Conservation (phyloP, 2,888 invertebrate species). For the Cataglyphis rosenhaueri region DNA sequence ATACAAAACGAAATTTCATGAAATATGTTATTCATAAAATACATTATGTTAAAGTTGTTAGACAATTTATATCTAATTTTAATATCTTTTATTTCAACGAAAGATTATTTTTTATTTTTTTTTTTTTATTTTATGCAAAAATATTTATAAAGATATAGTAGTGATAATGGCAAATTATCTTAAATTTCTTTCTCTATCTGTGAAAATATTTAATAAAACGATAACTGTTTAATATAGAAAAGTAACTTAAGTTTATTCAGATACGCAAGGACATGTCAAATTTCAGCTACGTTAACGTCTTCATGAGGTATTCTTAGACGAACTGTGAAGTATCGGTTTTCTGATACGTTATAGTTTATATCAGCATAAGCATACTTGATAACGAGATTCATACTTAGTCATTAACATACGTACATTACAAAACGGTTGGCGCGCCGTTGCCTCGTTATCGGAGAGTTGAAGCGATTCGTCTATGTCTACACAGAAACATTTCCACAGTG, state of each 20-base stretch:
- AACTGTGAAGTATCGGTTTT: conserved; percentile 27
- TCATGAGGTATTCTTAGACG: conserved; percentile 54
- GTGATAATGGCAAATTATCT: neutral
- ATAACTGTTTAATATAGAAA: neutral
- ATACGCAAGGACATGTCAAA: conserved; percentile 39
- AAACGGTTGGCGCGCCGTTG: conserved; percentile 40
- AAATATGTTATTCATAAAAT: neutral
- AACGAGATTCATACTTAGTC: conserved; percentile 64
- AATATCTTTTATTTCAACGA: neutral
- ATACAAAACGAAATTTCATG: neutral
- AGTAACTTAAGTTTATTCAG: neutral
- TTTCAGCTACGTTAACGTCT: conserved; percentile 59
- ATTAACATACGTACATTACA: conserved; percentile 63
- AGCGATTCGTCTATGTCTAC: conserved; percentile 58
- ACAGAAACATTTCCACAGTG: conserved; percentile 52
- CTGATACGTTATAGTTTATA: conserved; percentile 52
- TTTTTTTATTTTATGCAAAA: neutral
- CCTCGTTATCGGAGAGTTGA: conserved; percentile 57
- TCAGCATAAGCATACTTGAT: conserved; percentile 44
- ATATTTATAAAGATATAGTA: neutral
- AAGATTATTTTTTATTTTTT: neutral
- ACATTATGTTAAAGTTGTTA: neutral
- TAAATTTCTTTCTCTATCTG: neutral
- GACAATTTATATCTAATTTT: neutral
- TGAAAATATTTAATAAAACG: neutral